A percentile compares a stretch with the other conserved stretches of the same genome.
These are phyloP conservation scores for Typhlichthys eigenmanni DNA, from an alignment of 2,797 vertebrate species.

Conservation along the genomic window DNA sequence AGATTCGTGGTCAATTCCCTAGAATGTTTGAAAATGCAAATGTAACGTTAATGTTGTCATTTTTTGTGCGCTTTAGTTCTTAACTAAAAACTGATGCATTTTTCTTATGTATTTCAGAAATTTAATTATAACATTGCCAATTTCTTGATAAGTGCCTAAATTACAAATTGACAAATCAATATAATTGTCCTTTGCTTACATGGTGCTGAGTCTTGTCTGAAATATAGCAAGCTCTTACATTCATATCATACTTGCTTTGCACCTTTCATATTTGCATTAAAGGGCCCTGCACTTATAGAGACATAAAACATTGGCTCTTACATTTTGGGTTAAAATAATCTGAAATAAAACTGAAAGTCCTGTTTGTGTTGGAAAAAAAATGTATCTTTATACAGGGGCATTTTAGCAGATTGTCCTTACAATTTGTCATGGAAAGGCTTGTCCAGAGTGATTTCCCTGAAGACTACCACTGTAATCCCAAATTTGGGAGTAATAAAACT, in stretches of 20 bases:
- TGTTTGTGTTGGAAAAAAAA: conserved; percentile 34
- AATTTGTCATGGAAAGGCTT: conserved; percentile 57
- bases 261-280: conserved; percentile 1
- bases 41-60: background rate
- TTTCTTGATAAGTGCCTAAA: conserved; percentile 76
- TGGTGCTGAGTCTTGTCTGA: conserved; percentile 59
- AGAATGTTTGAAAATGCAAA: conserved; percentile 32
- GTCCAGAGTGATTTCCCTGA: conserved; percentile 61
- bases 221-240: conserved; percentile 17
- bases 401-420: conserved; percentile 59
- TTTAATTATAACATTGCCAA: conserved; percentile 37
- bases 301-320: conserved; percentile 16
- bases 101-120: too few species aligned
- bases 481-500: conserved; percentile 81
- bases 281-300: conserved; percentile 2
- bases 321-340: conserved; percentile 26
- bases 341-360: conserved; percentile 21
- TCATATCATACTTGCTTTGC: conserved; percentile 10
- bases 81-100: conserved; percentile 22
- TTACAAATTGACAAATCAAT: conserved; percentile 64
- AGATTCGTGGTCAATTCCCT: conserved; percentile 3
- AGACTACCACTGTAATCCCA: conserved; percentile 81
- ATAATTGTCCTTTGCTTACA: conserved; percentile 37
- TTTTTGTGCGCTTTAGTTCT: too few species aligned
- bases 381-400: conserved; percentile 43